Evolutionary conservation across 2,888 invertebrate species (phyloP), one percentile per base, ranked within the genome.

Genomic region (Euclidia mi): DNA sequence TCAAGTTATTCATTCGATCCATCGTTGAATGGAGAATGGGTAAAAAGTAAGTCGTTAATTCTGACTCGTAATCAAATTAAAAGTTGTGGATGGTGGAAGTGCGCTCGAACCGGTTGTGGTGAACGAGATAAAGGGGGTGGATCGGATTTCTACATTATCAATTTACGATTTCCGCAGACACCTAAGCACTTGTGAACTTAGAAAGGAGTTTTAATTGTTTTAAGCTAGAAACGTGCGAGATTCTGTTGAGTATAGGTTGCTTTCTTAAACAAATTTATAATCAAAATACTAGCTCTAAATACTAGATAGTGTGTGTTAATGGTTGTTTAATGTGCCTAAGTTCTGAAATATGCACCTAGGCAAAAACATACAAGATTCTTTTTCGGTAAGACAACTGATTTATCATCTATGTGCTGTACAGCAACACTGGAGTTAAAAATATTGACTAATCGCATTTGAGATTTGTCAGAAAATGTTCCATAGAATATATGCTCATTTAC

Each of bases 61-160:
- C 78, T 71, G 75, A 76, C 76, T 79, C 65, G 77, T 79, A 89
- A 89, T 85, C 76, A 85, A 89, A 86, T 56, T 56, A 87, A 88
- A 87, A 85, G 85, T 88, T 86, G 76, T 70, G 63, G 71, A 57
- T 63, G 73, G 65, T 77, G 79, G 73, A 74, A 77, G 74, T 70
- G 69, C 71, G 71, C 61, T 48, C 53, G 61, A 73, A 68, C n/a
- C 61, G 65, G 61, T 58, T 60, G 71, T 61, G 68, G 65, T 56
- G 50, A 65, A 75, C 57, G 60, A 65, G 74, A 73, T 81, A 78
- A 76, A 64, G 55, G 67, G 69, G 68, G 53, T 47, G 67, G 62
- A 75, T 82, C 71, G 56, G 70, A 74, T 82, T 81, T 78, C 79
- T 79, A 66, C 76, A 78, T 83, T 84, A 85, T 86, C 82, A 84